These are phyloP conservation scores for Orussus abietinus DNA, from an alignment of 1,140 invertebrate genomes.

Conservation along the genomic window DNA sequence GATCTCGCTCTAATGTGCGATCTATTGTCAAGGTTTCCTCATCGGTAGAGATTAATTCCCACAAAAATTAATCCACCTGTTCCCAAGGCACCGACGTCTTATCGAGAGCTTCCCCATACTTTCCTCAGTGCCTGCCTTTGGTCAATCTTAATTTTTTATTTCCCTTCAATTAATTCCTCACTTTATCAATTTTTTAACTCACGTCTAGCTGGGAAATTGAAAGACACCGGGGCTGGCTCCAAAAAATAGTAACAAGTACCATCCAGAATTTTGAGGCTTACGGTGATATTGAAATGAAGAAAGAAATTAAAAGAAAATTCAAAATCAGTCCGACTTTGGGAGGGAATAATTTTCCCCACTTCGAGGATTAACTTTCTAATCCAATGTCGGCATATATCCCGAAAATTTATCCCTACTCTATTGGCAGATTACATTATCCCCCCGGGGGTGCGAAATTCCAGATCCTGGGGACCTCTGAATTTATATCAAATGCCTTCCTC, in stretches of 20 bases:
- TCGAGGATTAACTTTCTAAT: neutral
- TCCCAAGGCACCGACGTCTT: conserved; percentile 16
- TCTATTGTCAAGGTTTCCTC: conserved; percentile 21
- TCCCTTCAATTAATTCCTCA: conserved; percentile 17
- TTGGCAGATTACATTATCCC: too few species aligned
- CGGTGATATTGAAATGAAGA: too few species aligned
- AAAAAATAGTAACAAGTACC: too few species aligned
- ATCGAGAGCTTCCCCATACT: conserved; percentile 2
- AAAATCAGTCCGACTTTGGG: too few species aligned
- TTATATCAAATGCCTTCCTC: neutral
- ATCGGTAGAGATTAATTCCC: conserved; percentile 18
- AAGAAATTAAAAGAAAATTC: too few species aligned
- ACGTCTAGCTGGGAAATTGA: neutral
- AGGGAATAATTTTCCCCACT: too few species aligned
- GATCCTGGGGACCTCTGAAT: neutral
- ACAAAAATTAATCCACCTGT: conserved; percentile 16
- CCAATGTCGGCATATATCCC: too few species aligned
- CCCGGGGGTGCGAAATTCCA: neutral
- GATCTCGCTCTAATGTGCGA: neutral
- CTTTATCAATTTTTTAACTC: conserved; percentile 9
- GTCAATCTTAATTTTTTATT: conserved; percentile 1
- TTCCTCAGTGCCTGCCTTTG: neutral
- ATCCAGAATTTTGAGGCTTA: neutral
- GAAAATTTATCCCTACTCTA: neutral
- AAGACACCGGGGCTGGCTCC: too few species aligned